Evolutionary conservation across 2,888 invertebrate genomes (phyloP).

Genomic region (Sphaerophoria rueppellii): DNA sequence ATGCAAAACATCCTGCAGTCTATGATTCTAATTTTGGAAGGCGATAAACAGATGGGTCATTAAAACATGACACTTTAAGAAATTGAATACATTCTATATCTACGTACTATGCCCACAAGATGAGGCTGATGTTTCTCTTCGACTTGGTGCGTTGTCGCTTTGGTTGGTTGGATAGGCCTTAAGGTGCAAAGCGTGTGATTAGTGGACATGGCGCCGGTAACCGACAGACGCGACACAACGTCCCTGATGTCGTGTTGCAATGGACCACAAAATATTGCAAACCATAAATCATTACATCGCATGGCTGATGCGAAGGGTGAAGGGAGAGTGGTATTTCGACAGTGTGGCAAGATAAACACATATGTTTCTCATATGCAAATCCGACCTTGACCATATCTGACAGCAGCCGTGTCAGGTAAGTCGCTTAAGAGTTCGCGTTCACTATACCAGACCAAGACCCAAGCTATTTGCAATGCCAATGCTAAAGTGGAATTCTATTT

Average conservation of each 20-base stretch:
- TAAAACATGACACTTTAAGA: slow-evolving; percentile 36
- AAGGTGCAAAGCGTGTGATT: slow-evolving; percentile 54
- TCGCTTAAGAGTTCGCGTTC: slow-evolving; percentile 39
- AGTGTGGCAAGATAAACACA: not conserved
- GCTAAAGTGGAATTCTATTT: slow-evolving; percentile 47
- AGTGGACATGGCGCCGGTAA: slow-evolving; percentile 60
- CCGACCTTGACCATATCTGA: slow-evolving; percentile 70
- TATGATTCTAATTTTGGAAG: not conserved
- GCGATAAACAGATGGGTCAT: slow-evolving; percentile 13
- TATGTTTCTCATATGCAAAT: slow-evolving; percentile 53
- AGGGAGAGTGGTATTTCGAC: too few species aligned
- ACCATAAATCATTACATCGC: slow-evolving; percentile 53
- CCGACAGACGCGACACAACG: not conserved
- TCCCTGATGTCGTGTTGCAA: slow-evolving; percentile 7
- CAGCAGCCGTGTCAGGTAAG: slow-evolving; percentile 50
- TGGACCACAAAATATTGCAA: slow-evolving; percentile 38
- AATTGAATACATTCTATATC: slow-evolving; percentile 4
- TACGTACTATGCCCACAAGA: too few species aligned
- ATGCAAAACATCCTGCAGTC: slow-evolving; percentile 24
- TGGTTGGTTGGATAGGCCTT: slow-evolving; percentile 1
- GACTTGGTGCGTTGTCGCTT: not conserved
- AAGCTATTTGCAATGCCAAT: slow-evolving; percentile 61
- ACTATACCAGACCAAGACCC: slow-evolving; percentile 7
- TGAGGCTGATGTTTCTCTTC: not conserved
- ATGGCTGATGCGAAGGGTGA: not conserved